phyloP scores from a whole-genome alignment of 1,140 invertebrate genomes.

The Plectus sambesii region DNA sequence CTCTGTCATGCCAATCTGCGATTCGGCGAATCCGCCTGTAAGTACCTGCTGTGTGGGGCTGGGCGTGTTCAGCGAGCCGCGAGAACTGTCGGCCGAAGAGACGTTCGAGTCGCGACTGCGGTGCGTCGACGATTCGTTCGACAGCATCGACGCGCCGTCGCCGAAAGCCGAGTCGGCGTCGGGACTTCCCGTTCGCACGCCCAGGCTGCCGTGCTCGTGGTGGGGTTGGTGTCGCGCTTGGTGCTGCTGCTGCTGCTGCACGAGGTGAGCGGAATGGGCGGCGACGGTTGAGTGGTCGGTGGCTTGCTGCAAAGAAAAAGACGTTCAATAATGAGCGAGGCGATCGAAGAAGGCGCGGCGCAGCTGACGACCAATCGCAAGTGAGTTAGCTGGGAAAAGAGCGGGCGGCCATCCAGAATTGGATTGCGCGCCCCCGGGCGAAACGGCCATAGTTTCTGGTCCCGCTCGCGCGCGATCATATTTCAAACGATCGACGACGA shows the following conservation, averaged over 20 bases:
- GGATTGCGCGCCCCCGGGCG: too few species aligned
- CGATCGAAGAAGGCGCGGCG: too few species aligned
- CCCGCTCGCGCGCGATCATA: too few species aligned
- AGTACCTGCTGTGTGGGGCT: slow-evolving; percentile 44
- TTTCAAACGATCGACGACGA: too few species aligned
- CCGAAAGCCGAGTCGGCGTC: slow-evolving; percentile 96
- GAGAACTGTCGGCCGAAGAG: slow-evolving; percentile 34
- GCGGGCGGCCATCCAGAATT: too few species aligned
- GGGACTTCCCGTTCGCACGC: slow-evolving; percentile 69
- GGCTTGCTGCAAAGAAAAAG: slow-evolving; percentile 1
- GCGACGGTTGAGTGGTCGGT: neutral
- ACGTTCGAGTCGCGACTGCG: slow-evolving; percentile 48
- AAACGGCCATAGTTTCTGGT: too few species aligned
- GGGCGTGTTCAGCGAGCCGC: slow-evolving; percentile 34
- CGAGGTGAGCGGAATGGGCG: slow-evolving; percentile 4
- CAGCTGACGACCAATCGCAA: too few species aligned
- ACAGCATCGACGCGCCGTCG: slow-evolving; percentile 79
- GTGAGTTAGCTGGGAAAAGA: too few species aligned
- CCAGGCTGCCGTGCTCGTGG: slow-evolving; percentile 10
- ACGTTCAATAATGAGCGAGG: neutral
- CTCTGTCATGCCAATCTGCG: too few species aligned
- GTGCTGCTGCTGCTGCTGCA: slow-evolving; percentile 22
- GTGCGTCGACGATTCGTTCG: slow-evolving; percentile 70
- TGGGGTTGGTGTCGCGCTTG: slow-evolving; percentile 11
- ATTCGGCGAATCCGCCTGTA: too few species aligned